Percentiles rank a stretch among this genome's conserved stretches.
phyloP scores from a whole-genome alignment of 1,140 invertebrate genomes.

The Drosophila murphyi region DNA sequence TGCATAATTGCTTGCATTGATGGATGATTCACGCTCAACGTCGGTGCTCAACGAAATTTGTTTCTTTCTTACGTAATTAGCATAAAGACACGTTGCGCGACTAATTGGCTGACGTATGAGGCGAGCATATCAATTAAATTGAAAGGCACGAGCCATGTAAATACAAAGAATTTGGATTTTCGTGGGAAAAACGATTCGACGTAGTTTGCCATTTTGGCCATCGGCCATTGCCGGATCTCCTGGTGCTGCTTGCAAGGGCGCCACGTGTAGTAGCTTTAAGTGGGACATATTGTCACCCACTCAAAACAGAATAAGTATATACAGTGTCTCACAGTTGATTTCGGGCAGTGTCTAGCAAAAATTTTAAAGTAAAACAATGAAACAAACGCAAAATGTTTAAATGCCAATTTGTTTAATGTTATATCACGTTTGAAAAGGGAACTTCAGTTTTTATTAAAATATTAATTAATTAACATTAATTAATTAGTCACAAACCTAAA shows the following conservation, averaged over 20 bases:
- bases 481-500: too few species aligned
- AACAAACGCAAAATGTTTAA: too few species aligned
- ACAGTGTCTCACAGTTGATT: too few species aligned
- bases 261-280: slow-evolving; percentile 45
- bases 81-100: slow-evolving; percentile 71
- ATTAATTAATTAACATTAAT: too few species aligned
- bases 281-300: slow-evolving; percentile 7
- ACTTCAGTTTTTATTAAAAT: too few species aligned
- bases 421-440: too few species aligned
- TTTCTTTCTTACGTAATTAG: slow-evolving; percentile 37
- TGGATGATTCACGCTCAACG: slow-evolving; percentile 48
- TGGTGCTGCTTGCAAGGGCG: slow-evolving; percentile 23
- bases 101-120: slow-evolving; percentile 61
- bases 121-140: slow-evolving; percentile 52
- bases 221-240: slow-evolving; percentile 7
- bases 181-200: slow-evolving; percentile 31
- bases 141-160: slow-evolving; percentile 63
- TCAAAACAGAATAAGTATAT: too few species aligned
- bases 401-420: too few species aligned
- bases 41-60: not conserved
- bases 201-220: slow-evolving; percentile 20
- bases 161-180: slow-evolving; percentile 21
- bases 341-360: too few species aligned
- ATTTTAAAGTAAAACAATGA: too few species aligned
- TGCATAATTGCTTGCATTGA: not conserved